These are phyloP conservation scores for Drosophila trapezifrons DNA, from an alignment of 1,140 invertebrate genomes.

Conservation along the genomic window DNA sequence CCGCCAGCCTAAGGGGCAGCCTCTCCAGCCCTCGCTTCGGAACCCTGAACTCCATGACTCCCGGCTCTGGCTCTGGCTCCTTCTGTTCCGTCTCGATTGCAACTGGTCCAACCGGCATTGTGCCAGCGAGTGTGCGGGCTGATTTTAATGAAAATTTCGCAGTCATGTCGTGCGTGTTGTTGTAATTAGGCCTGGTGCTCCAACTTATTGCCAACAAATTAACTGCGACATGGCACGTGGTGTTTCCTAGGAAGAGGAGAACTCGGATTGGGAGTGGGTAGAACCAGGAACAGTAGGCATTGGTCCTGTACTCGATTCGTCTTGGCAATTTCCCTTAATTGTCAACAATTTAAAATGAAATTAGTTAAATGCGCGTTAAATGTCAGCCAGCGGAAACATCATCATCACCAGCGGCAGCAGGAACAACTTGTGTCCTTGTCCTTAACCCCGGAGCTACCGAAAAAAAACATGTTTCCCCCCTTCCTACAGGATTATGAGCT, in stretches of 20 bases:
- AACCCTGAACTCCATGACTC: constrained; percentile 3
- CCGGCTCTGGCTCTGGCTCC: constrained; percentile 3
- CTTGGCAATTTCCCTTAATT: constrained; percentile 81
- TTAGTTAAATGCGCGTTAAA: constrained; percentile 80
- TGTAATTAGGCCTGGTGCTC: constrained; percentile 79
- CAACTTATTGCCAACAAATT: constrained; percentile 84
- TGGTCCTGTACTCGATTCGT: constrained; percentile 62
- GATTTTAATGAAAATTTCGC: constrained; percentile 83
- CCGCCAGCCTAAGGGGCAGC: constrained; percentile 39
- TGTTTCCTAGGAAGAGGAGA: constrained; percentile 31
- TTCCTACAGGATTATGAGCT: constrained; percentile 30
- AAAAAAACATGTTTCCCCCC: constrained; percentile 19
- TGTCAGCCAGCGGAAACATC: constrained; percentile 69
- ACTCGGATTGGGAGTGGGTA: not conserved
- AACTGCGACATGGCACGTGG: constrained; percentile 81
- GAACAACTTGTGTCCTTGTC: constrained; percentile 43
- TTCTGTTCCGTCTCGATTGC: constrained; percentile 65
- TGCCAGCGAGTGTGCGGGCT: constrained; percentile 27
- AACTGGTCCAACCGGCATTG: constrained; percentile 49
- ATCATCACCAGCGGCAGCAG: constrained; percentile 56
- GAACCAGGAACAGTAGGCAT: constrained; percentile 8
- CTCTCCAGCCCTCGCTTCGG: constrained; percentile 4
- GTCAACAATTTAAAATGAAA: constrained; percentile 82
- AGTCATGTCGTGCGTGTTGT: constrained; percentile 81
- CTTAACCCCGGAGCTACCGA: not conserved